Evolutionary conservation across 2,797 vertebrate species (phyloP).

Genomic region (Coracias cyanogaster): DNA sequence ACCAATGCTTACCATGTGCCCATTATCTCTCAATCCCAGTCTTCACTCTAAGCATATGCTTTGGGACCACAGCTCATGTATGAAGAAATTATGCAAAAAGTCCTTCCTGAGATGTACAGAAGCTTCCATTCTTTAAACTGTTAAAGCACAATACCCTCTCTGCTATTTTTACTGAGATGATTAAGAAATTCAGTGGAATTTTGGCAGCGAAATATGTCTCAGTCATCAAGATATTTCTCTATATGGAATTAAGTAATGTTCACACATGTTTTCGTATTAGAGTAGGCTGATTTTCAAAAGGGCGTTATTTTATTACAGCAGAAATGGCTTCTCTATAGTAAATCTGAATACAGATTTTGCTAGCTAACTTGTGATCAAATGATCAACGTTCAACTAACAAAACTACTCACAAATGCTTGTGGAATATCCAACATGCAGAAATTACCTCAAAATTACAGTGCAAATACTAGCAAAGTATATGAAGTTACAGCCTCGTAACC

Average conservation of each 20-base stretch:
- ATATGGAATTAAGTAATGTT: neutral
- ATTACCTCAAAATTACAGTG: neutral
- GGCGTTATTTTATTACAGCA: neutral
- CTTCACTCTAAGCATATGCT: neutral
- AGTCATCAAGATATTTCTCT: neutral
- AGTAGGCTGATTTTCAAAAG: neutral
- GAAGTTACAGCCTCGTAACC: neutral
- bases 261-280: neutral
- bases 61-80: neutral
- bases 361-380: neutral
- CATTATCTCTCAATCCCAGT: neutral
- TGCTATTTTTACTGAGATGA: neutral
- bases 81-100: neutral
- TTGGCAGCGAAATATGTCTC: neutral
- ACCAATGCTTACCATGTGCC: neutral
- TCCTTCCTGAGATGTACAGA: neutral
- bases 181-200: neutral
- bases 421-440: neutral
- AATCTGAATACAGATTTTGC: neutral
- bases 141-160: neutral
- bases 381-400: neutral
- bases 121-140: neutral
- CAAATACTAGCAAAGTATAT: neutral
- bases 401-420: neutral
- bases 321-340: neutral